Conservation (phyloP, 1,140 invertebrate genomes). For the Chironomus tepperi region DNA sequence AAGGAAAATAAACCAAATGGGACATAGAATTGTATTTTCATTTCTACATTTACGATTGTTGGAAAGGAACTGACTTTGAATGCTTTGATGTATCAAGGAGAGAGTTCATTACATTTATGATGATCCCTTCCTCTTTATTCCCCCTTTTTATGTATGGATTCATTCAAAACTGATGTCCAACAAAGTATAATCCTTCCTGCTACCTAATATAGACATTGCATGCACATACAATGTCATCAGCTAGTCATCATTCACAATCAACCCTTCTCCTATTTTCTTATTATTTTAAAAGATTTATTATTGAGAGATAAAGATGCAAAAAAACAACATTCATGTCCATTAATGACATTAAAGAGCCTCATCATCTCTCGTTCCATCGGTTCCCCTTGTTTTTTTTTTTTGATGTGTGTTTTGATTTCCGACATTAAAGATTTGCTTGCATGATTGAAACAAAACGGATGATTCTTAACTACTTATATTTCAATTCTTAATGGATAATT, state of each 20-base stretch:
- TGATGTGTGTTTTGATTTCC: not conserved
- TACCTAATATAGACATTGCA: too few species aligned
- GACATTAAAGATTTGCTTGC: not conserved
- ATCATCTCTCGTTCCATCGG: not conserved
- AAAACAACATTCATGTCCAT: not conserved
- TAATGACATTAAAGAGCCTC: conserved; percentile 7
- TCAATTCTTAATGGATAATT: conserved; percentile 1
- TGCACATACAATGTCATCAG: too few species aligned
- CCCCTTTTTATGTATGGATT: not conserved
- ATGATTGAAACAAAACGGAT: conserved; percentile 11
- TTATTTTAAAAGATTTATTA: too few species aligned
- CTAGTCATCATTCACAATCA: too few species aligned
- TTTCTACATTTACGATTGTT: too few species aligned
- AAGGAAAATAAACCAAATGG: too few species aligned
- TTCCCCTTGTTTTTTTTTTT: not conserved
- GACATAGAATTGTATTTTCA: too few species aligned
- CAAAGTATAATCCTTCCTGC: too few species aligned
- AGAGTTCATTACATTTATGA: conserved; percentile 8
- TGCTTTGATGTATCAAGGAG: not conserved
- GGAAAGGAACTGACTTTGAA: not conserved
- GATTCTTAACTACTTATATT: not conserved
- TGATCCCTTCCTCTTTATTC: not conserved
- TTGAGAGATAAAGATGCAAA: too few species aligned
- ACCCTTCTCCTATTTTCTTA: too few species aligned
- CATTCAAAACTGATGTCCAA: too few species aligned